Conservation (phyloP, 2,888 invertebrate genomes). For the Tetragonisca angustula region DNA sequence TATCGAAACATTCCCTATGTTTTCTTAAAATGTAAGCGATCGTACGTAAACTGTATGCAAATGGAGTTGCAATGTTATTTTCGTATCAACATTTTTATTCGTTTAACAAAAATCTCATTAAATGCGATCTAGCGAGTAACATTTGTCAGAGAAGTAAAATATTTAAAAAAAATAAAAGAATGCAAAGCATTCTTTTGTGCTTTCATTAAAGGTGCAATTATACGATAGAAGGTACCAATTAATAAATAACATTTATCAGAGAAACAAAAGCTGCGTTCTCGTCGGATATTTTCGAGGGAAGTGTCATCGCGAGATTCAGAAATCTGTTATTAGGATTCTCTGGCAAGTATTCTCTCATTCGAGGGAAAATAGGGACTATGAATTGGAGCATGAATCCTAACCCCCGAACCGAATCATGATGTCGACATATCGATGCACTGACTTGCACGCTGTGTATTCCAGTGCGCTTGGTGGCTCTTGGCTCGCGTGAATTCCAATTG, state of each 20-base stretch:
- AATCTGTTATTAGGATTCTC: slow-evolving; percentile 3
- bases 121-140: too few species aligned
- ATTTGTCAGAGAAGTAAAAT: too few species aligned
- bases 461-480: background rate
- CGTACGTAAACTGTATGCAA: too few species aligned
- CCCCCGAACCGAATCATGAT: slow-evolving; percentile 34
- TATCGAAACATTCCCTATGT: too few species aligned
- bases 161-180: too few species aligned
- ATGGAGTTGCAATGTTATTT: too few species aligned
- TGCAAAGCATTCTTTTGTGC: too few species aligned
- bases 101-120: too few species aligned
- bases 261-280: background rate
- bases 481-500: background rate
- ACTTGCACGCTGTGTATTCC: background rate
- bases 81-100: too few species aligned
- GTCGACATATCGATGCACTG: slow-evolving; percentile 45
- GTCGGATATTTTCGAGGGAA: background rate
- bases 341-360: slow-evolving; percentile 11
- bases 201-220: too few species aligned
- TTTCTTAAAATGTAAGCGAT: too few species aligned
- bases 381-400: slow-evolving; percentile 63
- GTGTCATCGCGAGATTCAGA: background rate
- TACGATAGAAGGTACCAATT: background rate
- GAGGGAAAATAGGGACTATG: slow-evolving; percentile 26
- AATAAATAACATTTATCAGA: background rate